Evolutionary conservation across 2,888 invertebrate species (phyloP).

Genomic region (Diogma glabrata): DNA sequence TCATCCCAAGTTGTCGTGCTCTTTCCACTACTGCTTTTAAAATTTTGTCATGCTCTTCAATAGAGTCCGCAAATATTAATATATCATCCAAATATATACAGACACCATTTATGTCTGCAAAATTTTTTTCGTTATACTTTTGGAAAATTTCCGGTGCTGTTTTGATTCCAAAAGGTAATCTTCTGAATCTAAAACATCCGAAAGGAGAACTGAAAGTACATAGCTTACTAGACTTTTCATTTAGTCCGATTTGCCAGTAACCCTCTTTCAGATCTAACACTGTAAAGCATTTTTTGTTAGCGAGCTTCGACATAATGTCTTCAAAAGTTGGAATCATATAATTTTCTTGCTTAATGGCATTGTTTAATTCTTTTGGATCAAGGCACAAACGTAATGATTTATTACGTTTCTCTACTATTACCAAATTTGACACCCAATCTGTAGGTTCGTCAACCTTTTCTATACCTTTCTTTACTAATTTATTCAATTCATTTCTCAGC

Average conservation of each 20-base stretch:
- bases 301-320: constrained; percentile 20
- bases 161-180: constrained; percentile 7
- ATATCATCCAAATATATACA: constrained; percentile 10
- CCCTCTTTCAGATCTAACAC: constrained; percentile 21
- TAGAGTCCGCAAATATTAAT: neutral
- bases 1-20: neutral
- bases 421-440: constrained; percentile 13
- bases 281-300: constrained; percentile 20
- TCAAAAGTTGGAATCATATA: constrained; percentile 22
- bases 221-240: constrained; percentile 15
- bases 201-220: constrained; percentile 22
- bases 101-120: constrained; percentile 17
- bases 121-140: constrained; percentile 16
- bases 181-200: constrained; percentile 5
- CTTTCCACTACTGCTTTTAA: constrained; percentile 5
- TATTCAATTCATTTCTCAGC: no score
- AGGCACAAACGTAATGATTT: constrained; percentile 19
- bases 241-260: constrained; percentile 14
- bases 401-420: constrained; percentile 20
- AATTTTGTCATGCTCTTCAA: constrained; percentile 4
- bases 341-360: constrained; percentile 20
- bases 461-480: no score
- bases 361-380: constrained; percentile 22
- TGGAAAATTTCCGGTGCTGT: constrained; percentile 16
- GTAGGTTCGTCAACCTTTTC: neutral